Evolutionary conservation across 2,113 vertebrate genomes (phyloP).

Genomic region (Gila orcuttii): DNA sequence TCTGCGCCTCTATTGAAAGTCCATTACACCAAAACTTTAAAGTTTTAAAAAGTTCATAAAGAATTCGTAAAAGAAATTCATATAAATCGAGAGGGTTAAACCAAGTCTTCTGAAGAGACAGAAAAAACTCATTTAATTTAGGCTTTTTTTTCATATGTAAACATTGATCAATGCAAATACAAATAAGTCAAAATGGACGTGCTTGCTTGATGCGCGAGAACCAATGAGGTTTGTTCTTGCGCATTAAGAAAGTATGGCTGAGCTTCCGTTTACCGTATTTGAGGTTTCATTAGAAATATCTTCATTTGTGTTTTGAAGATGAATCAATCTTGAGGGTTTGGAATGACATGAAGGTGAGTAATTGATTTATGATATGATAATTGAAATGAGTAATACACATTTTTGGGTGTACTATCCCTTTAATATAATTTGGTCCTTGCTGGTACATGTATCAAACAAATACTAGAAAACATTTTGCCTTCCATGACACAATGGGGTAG

Average conservation of each 20-base stretch:
- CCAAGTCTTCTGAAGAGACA: neutral
- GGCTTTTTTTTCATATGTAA: neutral
- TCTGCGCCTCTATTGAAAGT: neutral
- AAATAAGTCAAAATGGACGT: neutral
- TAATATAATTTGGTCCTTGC: neutral
- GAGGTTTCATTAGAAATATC: neutral
- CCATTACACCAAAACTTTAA: neutral
- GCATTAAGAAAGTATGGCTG: neutral
- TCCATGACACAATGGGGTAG: neutral
- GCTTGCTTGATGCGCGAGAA: neutral
- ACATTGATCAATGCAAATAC: neutral
- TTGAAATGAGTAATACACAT: neutral
- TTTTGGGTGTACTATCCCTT: neutral
- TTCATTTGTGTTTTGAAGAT: constrained; percentile 4
- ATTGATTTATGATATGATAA: neutral
- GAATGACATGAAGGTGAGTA: neutral
- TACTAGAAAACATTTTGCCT: neutral
- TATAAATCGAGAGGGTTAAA: neutral
- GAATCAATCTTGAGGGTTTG: neutral
- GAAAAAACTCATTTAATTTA: neutral
- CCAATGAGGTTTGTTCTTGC: neutral
- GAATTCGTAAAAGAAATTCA: neutral
- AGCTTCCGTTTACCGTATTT: neutral
- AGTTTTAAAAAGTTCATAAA: neutral
- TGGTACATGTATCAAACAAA: constrained; percentile 8